Evolutionary conservation across 2,888 invertebrate genomes (phyloP).

Genomic region (Calameuta idolon): DNA sequence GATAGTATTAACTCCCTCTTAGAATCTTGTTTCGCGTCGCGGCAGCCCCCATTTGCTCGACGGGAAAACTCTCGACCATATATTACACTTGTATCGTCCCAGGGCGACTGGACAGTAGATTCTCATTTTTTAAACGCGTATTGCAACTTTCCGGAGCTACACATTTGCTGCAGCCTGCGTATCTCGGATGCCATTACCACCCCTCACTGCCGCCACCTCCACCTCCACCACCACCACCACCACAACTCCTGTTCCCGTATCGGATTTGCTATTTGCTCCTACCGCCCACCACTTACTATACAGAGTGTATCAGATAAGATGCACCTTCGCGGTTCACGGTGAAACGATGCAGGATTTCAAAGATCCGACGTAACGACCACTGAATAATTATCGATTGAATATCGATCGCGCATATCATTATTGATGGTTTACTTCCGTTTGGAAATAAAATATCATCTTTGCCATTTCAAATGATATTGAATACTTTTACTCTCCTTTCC

Average conservation of each 20-base stretch:
- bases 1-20: not conserved
- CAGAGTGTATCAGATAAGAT: no score
- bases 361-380: no score
- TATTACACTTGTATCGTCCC: not conserved
- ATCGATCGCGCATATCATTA: no score
- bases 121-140: conserved; percentile 4
- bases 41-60: not conserved
- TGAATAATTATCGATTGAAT: no score
- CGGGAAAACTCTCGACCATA: not conserved
- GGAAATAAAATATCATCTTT: no score
- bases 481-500: no score
- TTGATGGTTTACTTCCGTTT: no score
- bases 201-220: no score
- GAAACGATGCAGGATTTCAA: no score
- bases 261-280: not conserved
- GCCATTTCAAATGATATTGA: no score
- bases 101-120: not conserved
- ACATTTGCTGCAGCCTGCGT: not conserved
- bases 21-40: not conserved
- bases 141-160: conserved; percentile 1
- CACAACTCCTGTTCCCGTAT: not conserved
- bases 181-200: conserved; percentile 2
- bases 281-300: not conserved
- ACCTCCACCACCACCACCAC: no score
- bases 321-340: no score